A percentile compares a stretch with the other conserved stretches of the same genome.
These are phyloP conservation scores for Drosophila affinis DNA, from an alignment of 2,888 invertebrate species.

Conservation along the genomic window DNA sequence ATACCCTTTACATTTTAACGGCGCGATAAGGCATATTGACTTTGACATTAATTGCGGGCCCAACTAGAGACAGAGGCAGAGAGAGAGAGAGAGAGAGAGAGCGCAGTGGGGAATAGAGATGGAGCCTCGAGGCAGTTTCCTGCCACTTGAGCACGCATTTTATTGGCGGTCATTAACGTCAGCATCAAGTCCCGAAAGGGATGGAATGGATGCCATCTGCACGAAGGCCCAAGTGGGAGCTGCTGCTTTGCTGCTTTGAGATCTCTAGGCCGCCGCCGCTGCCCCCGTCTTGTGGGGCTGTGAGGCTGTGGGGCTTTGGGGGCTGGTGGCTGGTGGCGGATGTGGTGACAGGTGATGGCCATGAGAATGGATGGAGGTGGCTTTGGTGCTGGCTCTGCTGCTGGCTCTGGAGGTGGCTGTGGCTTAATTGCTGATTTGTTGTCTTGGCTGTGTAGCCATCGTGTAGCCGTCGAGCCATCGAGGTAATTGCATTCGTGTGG, in stretches of 20 bases:
- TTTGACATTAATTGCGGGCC: slow-evolving; percentile 73
- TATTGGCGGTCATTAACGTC: slow-evolving; percentile 78
- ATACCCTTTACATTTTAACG: slow-evolving; percentile 77
- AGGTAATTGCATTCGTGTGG: slow-evolving; percentile 52
- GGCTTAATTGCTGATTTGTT: slow-evolving; percentile 54
- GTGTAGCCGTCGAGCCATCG: slow-evolving; percentile 15
- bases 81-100: background rate
- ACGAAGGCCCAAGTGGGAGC: background rate
- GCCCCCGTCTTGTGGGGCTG: background rate
- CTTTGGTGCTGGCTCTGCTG: background rate
- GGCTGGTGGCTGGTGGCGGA: slow-evolving; percentile 12
- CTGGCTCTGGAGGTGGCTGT: slow-evolving; percentile 16
- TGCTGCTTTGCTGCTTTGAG: background rate
- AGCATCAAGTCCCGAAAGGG: slow-evolving; percentile 34
- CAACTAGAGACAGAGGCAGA: slow-evolving; percentile 18
- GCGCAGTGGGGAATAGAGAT: background rate
- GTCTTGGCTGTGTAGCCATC: slow-evolving; percentile 38
- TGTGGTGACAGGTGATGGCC: slow-evolving; percentile 46
- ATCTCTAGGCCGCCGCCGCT: background rate
- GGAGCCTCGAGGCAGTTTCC: slow-evolving; percentile 48
- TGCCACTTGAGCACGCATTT: slow-evolving; percentile 74
- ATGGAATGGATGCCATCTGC: slow-evolving; percentile 2
- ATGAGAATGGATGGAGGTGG: slow-evolving; percentile 4
- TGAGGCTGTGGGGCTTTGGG: background rate
- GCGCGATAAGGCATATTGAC: slow-evolving; percentile 76